These are phyloP conservation scores for Dusona sp. DNA, from an alignment of 2,888 invertebrate species.

Conservation along the genomic window DNA sequence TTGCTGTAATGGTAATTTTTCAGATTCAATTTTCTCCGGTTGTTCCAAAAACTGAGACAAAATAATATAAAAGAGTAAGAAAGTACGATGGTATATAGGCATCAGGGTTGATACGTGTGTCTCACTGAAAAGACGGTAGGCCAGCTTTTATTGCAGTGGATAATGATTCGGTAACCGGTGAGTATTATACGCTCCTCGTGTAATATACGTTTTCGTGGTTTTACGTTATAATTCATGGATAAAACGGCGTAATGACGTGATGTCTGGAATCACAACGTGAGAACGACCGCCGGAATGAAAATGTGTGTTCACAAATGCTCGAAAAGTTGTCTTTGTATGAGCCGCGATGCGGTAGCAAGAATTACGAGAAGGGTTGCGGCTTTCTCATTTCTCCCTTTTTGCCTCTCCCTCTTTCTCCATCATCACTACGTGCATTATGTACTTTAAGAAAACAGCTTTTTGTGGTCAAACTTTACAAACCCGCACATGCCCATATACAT, in stretches of 20 bases:
- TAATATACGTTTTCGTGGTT: conserved; percentile 59
- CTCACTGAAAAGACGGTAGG: too few relatives aligned
- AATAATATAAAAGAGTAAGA: neutral
- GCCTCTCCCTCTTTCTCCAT: conserved; percentile 5
- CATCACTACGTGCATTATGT: conserved; percentile 20
- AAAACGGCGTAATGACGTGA: conserved; percentile 38
- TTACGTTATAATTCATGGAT: conserved; percentile 60
- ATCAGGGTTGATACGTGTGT: neutral
- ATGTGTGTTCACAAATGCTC: conserved; percentile 11
- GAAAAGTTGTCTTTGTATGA: conserved; percentile 36
- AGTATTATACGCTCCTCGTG: neutral
- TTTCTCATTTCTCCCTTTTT: conserved; percentile 24
- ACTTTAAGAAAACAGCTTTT: conserved; percentile 60
- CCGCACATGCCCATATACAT: conserved; percentile 11
- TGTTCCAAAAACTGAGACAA: too few relatives aligned
- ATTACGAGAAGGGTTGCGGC: conserved; percentile 59
- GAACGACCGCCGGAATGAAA: conserved; percentile 53
- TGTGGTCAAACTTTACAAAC: conserved; percentile 36
- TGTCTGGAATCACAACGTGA: conserved; percentile 54
- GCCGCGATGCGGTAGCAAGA: conserved; percentile 40
- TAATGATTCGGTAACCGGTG: conserved; percentile 17
- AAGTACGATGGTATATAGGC: neutral
- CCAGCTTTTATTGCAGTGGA: neutral
- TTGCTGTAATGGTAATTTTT: too few relatives aligned
- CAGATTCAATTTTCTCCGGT: too few relatives aligned